These are phyloP conservation scores for Leucophenga varia DNA, from an alignment of 1,140 invertebrate species.

Conservation along the genomic window DNA sequence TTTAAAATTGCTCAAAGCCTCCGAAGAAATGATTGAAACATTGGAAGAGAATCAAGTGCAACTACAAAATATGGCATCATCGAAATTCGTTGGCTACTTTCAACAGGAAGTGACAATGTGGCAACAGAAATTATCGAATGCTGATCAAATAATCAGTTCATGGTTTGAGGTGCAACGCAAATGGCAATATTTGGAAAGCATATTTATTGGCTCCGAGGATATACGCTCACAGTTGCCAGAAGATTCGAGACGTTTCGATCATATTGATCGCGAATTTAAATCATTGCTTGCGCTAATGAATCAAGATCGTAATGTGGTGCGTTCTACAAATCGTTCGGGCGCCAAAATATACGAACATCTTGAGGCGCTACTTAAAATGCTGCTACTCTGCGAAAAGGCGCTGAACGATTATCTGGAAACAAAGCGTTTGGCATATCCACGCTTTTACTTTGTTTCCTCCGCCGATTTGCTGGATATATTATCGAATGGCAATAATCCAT, in stretches of 20 bases:
- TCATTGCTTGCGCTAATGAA: conserved; percentile 58
- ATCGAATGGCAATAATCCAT: conserved; percentile 90
- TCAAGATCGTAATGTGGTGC: conserved; percentile 74
- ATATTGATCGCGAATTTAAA: conserved; percentile 85
- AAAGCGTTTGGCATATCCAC: conserved; percentile 87
- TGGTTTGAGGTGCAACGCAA: conserved; percentile 93
- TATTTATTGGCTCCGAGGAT: conserved; percentile 95
- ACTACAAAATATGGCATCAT: conserved; percentile 90
- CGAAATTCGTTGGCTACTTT: conserved; percentile 89
- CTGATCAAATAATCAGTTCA: conserved; percentile 81
- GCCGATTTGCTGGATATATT: conserved; percentile 93
- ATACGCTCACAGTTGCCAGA: conserved; percentile 89
- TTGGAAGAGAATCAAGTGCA: conserved; percentile 96
- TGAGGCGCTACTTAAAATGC: conserved; percentile 72
- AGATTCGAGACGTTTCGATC: conserved; percentile 88
- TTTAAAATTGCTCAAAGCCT: conserved; percentile 73
- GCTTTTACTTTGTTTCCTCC: conserved; percentile 94
- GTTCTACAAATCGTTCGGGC: conserved; percentile 79
- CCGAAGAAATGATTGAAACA: conserved; percentile 86
- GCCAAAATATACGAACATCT: conserved; percentile 71
- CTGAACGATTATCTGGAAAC: conserved; percentile 93
- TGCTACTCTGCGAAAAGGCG: conserved; percentile 90
- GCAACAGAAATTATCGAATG: conserved; percentile 85
- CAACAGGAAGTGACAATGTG: conserved; percentile 82
- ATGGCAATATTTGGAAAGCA: conserved; percentile 93